Conservation (phyloP, 2,888 invertebrate genomes). For the Cryptus viduatorius region DNA sequence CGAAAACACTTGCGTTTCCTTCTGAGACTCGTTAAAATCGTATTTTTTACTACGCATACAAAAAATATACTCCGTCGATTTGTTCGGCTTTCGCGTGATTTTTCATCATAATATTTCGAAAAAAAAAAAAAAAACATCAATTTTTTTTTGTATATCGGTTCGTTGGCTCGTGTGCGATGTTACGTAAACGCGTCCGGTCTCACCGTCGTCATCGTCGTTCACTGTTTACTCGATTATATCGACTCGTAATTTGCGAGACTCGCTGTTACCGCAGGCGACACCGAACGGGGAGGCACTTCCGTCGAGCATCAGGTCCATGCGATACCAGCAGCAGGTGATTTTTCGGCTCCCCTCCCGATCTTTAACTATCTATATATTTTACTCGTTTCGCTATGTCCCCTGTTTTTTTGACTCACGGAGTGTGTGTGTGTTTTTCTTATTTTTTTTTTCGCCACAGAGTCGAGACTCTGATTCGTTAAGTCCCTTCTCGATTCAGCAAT, state of each 20-base stretch:
- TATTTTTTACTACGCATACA: not conserved
- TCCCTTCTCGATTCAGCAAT: conserved; percentile 38
- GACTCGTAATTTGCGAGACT: conserved; percentile 44
- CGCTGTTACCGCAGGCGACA: not conserved
- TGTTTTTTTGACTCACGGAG: conserved; percentile 9
- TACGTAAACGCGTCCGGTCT: conserved; percentile 62
- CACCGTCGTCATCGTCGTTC: conserved; percentile 25
- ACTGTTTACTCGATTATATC: conserved; percentile 35
- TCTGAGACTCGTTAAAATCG: not conserved
- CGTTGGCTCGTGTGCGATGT: conserved; percentile 61
- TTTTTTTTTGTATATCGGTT: conserved; percentile 38
- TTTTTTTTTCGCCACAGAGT: conserved; percentile 29
- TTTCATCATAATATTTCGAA: not conserved
- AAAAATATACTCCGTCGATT: not conserved
- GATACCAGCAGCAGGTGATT: conserved; percentile 18
- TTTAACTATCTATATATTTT: not conserved
- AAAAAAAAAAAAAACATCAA: not conserved
- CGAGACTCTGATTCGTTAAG: conserved; percentile 30
- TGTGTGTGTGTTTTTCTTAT: not conserved
- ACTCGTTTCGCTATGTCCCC: conserved; percentile 39
- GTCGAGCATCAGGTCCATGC: conserved; percentile 10
- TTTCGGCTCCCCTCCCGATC: not conserved
- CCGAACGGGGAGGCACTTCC: not conserved
- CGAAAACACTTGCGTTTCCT: not conserved
- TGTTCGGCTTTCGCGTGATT: not conserved